phyloP scores from a whole-genome alignment of 64 coral and sea anemone genomes.

The Pocillopora damicornis region DNA sequence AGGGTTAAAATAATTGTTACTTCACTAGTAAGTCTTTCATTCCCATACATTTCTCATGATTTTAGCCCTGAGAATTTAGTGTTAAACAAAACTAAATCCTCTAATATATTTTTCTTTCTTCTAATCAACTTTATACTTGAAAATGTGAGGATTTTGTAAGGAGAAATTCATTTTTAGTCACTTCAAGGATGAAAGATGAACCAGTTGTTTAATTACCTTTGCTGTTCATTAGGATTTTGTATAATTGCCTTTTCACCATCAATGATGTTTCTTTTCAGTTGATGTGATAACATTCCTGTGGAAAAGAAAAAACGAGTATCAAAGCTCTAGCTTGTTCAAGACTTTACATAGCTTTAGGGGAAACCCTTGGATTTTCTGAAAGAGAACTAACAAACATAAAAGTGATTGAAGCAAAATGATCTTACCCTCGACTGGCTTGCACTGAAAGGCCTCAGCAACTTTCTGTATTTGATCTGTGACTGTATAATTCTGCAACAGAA shows the following conservation, averaged over 20 bases:
- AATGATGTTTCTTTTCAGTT: slow-evolving; percentile 86
- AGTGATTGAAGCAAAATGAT: neutral
- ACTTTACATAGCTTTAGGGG: neutral
- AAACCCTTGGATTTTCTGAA: neutral
- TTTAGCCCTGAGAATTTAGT: no score
- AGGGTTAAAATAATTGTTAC: no score
- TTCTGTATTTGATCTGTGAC: slow-evolving; percentile 94
- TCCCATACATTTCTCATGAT: no score
- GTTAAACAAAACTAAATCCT: no score
- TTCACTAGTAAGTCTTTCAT: no score
- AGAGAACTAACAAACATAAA: neutral
- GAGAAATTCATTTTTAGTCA: no score
- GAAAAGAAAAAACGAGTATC: slow-evolving; percentile 12
- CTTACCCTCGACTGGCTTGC: slow-evolving; percentile 94
- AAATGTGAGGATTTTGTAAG: no score
- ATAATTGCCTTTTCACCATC: slow-evolving; percentile 96
- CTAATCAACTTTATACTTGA: no score
- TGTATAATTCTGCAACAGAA: slow-evolving; percentile 65
- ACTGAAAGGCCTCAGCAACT: slow-evolving; percentile 82
- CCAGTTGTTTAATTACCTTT: slow-evolving; percentile 45
- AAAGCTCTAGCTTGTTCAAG: neutral
- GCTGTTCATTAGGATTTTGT: slow-evolving; percentile 83
- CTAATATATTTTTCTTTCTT: no score
- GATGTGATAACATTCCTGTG: slow-evolving; percentile 93
- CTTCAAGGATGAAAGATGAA: neutral